A percentile compares a stretch with the other conserved stretches of the same genome.
phyloP scores from a whole-genome alignment of 2,797 vertebrate genomes.

The Scyliorhinus canicula region DNA sequence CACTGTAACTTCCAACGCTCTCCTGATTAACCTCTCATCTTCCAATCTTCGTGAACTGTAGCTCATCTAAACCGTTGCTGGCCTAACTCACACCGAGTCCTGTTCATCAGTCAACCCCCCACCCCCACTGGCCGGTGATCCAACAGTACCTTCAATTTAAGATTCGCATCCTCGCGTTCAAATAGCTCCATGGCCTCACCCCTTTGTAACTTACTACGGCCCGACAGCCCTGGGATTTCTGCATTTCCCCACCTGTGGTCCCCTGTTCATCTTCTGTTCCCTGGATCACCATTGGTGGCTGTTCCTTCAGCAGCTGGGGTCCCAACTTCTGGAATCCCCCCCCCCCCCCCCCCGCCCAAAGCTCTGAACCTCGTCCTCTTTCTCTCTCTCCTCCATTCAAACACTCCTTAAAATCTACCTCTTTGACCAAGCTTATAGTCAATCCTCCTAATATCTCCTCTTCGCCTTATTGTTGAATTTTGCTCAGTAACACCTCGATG shows the following conservation, averaged over 20 bases:
- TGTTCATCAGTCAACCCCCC: not conserved
- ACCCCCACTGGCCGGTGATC: not conserved
- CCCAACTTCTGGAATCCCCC: not conserved
- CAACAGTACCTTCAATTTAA: not conserved
- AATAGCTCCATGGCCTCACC: not conserved
- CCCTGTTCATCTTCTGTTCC: no score
- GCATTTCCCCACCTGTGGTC: not conserved
- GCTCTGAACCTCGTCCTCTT: no score
- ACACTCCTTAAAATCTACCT: not conserved
- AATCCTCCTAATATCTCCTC: not conserved
- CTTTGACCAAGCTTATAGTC: not conserved
- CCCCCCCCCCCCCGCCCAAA: no score
- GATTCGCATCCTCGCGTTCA: not conserved
- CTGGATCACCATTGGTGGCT: not conserved
- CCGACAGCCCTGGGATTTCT: not conserved
- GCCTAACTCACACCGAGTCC: not conserved
- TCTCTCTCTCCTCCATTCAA: not conserved
- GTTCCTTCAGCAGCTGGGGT: not conserved
- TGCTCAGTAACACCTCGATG: not conserved
- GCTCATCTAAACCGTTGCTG: not conserved
- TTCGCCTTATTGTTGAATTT: not conserved
- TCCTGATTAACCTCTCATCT: not conserved
- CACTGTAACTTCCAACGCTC: not conserved
- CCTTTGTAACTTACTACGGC: not conserved
- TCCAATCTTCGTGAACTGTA: not conserved